A percentile compares a stretch with the other conserved stretches of the same genome.
phyloP scores from a whole-genome alignment of 2,888 invertebrate species.

The Netelia inedita region DNA sequence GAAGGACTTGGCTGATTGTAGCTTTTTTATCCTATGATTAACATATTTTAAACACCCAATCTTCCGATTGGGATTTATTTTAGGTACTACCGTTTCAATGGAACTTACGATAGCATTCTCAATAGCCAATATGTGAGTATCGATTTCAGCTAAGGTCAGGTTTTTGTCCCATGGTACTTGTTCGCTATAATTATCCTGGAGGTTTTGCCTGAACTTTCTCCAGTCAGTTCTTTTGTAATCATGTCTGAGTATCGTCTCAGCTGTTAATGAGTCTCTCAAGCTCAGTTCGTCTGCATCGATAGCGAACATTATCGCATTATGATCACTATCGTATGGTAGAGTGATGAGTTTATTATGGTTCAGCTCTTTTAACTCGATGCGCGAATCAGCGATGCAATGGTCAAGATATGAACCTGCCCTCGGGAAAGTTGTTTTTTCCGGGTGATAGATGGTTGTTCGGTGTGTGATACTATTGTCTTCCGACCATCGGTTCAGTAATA shows the following conservation, averaged over 20 bases:
- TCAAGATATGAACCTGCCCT: constrained; percentile 7
- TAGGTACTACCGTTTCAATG: neutral
- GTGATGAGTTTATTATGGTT: constrained; percentile 1
- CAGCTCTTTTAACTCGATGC: neutral
- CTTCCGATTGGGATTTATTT: neutral
- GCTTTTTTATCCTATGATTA: no score
- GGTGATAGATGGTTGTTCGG: neutral
- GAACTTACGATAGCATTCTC: neutral
- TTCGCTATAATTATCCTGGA: neutral
- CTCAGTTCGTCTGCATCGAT: neutral
- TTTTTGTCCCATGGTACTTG: neutral
- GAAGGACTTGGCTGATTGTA: no score
- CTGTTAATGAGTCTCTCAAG: neutral
- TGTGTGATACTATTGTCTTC: neutral
- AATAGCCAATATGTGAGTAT: neutral
- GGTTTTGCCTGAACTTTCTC: neutral
- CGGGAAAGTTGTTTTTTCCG: constrained; percentile 6
- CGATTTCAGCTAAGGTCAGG: neutral
- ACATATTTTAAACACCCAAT: neutral
- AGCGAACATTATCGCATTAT: neutral
- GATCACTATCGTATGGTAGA: constrained; percentile 18
- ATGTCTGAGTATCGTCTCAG: neutral
- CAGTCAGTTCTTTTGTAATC: constrained; percentile 7
- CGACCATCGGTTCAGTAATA: constrained; percentile 1
- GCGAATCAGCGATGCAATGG: neutral